A percentile compares a stretch with the other conserved stretches of the same genome.
These are phyloP conservation scores for Ips typographus DNA, from an alignment of 1,140 invertebrate genomes.

Conservation along the genomic window DNA sequence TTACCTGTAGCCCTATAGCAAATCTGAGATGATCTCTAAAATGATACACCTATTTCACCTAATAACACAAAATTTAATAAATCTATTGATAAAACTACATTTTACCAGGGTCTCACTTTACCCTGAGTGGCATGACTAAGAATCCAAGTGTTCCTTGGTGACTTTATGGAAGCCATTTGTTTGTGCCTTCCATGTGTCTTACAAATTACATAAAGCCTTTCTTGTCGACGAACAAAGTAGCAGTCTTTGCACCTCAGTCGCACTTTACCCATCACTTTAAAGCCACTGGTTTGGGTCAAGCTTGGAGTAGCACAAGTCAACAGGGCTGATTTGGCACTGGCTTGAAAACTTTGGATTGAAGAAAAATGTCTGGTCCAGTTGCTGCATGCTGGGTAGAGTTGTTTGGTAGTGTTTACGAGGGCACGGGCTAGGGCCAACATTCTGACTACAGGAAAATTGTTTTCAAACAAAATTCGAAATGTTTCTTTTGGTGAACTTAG, in stretches of 20 bases:
- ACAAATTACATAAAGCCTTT: slow-evolving; percentile 72
- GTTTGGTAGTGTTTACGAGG: background rate
- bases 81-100: background rate
- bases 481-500: too few relatives aligned
- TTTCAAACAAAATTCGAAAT: too few relatives aligned
- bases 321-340: background rate
- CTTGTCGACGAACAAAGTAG: slow-evolving; percentile 67
- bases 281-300: slow-evolving; percentile 49
- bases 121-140: slow-evolving; percentile 70
- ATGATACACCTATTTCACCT: background rate
- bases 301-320: background rate
- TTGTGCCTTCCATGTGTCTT: slow-evolving; percentile 75
- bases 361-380: too few relatives aligned
- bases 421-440: background rate
- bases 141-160: slow-evolving; percentile 68
- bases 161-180: slow-evolving; percentile 68
- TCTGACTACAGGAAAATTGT: too few relatives aligned
- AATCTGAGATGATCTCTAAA: background rate
- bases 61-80: background rate
- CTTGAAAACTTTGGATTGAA: too few relatives aligned
- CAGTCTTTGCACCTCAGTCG: slow-evolving; percentile 73
- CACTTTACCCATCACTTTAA: slow-evolving; percentile 63
- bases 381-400: too few relatives aligned
- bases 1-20: background rate
- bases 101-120: slow-evolving; percentile 61